Evolutionary conservation across 2,797 vertebrate genomes (phyloP), one percentile per base, ranked within the genome.

Genomic region (Mormyrops attenuatus): DNA sequence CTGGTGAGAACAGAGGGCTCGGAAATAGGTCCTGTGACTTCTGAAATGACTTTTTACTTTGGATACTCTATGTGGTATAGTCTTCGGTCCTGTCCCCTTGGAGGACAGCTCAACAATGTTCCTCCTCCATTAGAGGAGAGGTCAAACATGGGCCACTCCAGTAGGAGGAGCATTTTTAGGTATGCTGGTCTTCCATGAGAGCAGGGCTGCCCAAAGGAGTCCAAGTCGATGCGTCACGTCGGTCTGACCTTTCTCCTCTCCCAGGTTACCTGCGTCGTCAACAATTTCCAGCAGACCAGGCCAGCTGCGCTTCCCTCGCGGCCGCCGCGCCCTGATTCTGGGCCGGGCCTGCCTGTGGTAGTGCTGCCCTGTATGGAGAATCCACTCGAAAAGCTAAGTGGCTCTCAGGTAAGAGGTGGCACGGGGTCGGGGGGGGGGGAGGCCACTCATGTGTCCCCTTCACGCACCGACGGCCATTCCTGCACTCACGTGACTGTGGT

Each of bases 341-440:
- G 94, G 17, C 90, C 95, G 26, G 96, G 95, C 34, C 91, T 96
- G 90, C 96, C 96, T 85, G 95, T 96, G 66, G 93, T 96, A 91
- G 95, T 93, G 85, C 92, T 97, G 91, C 96, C 97, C 60, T 96
- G 96, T 0, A 91, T 97, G 91, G 96, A 97, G 93, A 97, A 95
- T 95, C 97, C 97, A 96, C 96, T 98, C 88, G 97, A 98, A 97
- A 98, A 98, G 96, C 97, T 98, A 97, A 97, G 97, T 97, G 96
- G 96, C 91, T 94, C 95, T 94, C 97, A 98, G 97, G 97, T 98
- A 97, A 98, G 97, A 95, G 96, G 93, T 91, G 92, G 90, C 87
- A 90, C 60, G 47, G 91, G 92, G 92, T 90, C 2, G 34, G 41
- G 57, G 47, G 47, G 5, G 91, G 52, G 34, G 49, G 3, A n/a